Evolutionary conservation across 2,888 invertebrate species (phyloP), one percentile per base, ranked within the genome.

Genomic region (Elegia similella): DNA sequence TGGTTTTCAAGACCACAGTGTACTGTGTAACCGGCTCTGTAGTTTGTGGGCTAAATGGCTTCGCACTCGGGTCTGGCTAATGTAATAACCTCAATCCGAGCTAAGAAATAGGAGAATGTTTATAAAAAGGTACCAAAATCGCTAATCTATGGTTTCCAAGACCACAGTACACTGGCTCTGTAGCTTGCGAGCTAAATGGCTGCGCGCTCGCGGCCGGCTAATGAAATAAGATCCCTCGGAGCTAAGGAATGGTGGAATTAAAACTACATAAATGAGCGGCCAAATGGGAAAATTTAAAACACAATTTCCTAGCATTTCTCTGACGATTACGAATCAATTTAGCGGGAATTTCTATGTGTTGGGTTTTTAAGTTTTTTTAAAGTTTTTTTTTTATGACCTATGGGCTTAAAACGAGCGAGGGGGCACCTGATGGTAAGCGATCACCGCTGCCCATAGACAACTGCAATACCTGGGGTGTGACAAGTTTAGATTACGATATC

Each of bases 241-340:
- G 85, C 89, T 88, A 90, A 90, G 88, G 85, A 90, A 90, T 89
- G 87, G 89, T 72, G 86, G 89, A 88, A 91, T 90, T 90, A 91
- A 90, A 90, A 89, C 84, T 87, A 89, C 87, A 88, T 88, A 88
- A 90, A 90, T 86, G 89, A 84, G 76, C 76, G 78, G 78, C 75
- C 73, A 72, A 84, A 84, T 80, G 80, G 79, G 75, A 79, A 82
- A 82, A 80, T 79, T 74, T 72, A 78, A 67, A 71, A 70, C 69
- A 68, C 68, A 68, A 69, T 69, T 73, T 65, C 60, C 63, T 66
- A 61, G 64, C 66, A 57, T 62, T 63, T 61, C 59, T 63, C 57
- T 64, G 58, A 57, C 58, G 61, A 62, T 61, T 62, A 62, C 55
- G 61, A 59, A 64, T 67, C 62, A 63, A 59, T 66, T 63, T 53